Evolutionary conservation across 2,797 vertebrate genomes (phyloP).

Genomic region (Esox lucius): DNA sequence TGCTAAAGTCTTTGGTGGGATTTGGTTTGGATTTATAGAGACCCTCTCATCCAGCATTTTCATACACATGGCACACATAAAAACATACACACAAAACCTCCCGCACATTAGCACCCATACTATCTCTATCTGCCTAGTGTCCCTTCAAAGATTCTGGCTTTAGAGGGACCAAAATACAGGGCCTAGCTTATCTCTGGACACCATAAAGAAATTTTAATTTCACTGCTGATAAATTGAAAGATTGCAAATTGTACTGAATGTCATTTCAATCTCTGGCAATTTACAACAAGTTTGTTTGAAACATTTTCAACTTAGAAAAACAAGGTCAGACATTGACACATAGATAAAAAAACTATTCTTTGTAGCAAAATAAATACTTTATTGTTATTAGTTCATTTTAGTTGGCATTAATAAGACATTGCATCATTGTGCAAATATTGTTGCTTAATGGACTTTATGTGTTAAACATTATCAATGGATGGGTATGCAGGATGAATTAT

Average conservation of each 20-base stretch:
- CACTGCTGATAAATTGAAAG: constrained; percentile 35
- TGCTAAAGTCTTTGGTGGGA: neutral
- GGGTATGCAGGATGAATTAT: constrained; percentile 53
- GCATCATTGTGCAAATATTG: constrained; percentile 30
- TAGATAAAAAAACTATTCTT: neutral
- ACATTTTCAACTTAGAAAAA: neutral
- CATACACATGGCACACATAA: neutral
- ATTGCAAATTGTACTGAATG: constrained; percentile 19
- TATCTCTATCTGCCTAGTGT: constrained; percentile 17
- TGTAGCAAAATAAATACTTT: constrained; percentile 17
- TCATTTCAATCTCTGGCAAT: constrained; percentile 3
- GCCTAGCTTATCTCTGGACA: constrained; percentile 32
- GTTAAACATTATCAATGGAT: constrained; percentile 63
- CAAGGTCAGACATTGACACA: constrained; percentile 20
- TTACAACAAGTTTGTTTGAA: neutral
- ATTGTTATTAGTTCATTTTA: constrained; percentile 30
- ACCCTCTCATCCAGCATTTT: constrained; percentile 7
- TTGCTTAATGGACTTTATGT: constrained; percentile 68
- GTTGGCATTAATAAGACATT: constrained; percentile 42
- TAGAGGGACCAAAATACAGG: constrained; percentile 15
- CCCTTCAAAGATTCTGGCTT: constrained; percentile 30
- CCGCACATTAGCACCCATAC: constrained; percentile 9
- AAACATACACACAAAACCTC: neutral
- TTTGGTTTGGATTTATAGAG: neutral
- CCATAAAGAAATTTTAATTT: constrained; percentile 31